These are phyloP conservation scores for Bovichtus diacanthus DNA, from an alignment of 2,797 vertebrate genomes.

Conservation along the genomic window DNA sequence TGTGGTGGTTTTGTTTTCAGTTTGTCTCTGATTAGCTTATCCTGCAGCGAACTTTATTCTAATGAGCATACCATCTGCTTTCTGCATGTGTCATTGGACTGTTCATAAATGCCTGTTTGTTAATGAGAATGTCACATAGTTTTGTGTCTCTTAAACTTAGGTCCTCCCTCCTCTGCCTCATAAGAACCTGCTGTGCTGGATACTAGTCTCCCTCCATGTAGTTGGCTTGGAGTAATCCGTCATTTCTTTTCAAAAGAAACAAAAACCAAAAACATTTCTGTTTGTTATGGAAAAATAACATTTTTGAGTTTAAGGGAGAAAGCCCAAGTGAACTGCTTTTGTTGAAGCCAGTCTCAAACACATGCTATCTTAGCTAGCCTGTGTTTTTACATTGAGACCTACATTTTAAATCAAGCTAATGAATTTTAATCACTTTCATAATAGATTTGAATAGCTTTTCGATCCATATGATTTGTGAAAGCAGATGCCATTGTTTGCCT, in stretches of 20 bases:
- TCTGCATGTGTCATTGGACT: slow-evolving; percentile 99
- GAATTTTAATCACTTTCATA: slow-evolving; percentile 26
- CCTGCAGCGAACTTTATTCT: slow-evolving; percentile 94
- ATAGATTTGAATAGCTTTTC: slow-evolving; percentile 22
- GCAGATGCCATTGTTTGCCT: slow-evolving; percentile 76
- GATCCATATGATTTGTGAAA: slow-evolving; percentile 66
- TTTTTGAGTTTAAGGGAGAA: slow-evolving; percentile 96
- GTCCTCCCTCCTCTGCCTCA: slow-evolving; percentile 96
- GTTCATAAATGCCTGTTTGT: slow-evolving; percentile 99
- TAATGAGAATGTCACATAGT: slow-evolving; percentile 99
- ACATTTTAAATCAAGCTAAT: slow-evolving; percentile 48
- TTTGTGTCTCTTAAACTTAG: slow-evolving; percentile 96
- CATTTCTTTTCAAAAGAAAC: slow-evolving; percentile 75
- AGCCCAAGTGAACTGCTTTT: slow-evolving; percentile 67
- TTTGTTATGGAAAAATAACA: slow-evolving; percentile 91
- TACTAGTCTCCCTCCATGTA: slow-evolving; percentile 96
- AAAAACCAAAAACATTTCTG: slow-evolving; percentile 79
- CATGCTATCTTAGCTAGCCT: slow-evolving; percentile 43
- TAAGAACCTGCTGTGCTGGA: slow-evolving; percentile 96
- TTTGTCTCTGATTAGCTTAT: slow-evolving; percentile 83
- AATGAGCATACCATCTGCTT: slow-evolving; percentile 97
- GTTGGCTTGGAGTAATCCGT: slow-evolving; percentile 96
- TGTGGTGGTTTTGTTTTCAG: slow-evolving; percentile 27
- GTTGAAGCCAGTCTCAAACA: slow-evolving; percentile 41
- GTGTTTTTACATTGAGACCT: slow-evolving; percentile 31